phyloP scores from a whole-genome alignment of 1,140 invertebrate species.

The silkworm (Bombyx mori) region ASM3026992v2 NC_085130.1:7106501-7107000 shows the following conservation, averaged over 20 bases:
- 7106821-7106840: background rate
- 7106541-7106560: no score
- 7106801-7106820: constrained; percentile 14
- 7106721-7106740: constrained; percentile 15
- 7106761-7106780: constrained; percentile 37
- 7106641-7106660: constrained; percentile 16
- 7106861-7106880: background rate
- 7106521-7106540: no score
- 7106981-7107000: constrained; percentile 37
- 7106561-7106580: no score
- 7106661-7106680: constrained; percentile 13
- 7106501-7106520: no score
- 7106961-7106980: constrained; percentile 28
- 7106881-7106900: background rate
- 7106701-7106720: constrained; percentile 21
- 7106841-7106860: background rate
- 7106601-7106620: no score
- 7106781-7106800: constrained; percentile 24
- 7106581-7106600: no score
- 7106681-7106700: constrained; percentile 11
- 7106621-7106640: background rate
- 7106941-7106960: constrained; percentile 2
- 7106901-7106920: background rate
- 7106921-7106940: background rate
- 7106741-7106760: constrained; percentile 16